phyloP scores from a whole-genome alignment of 2,797 vertebrate genomes.

The Vireo griseus region DNA sequence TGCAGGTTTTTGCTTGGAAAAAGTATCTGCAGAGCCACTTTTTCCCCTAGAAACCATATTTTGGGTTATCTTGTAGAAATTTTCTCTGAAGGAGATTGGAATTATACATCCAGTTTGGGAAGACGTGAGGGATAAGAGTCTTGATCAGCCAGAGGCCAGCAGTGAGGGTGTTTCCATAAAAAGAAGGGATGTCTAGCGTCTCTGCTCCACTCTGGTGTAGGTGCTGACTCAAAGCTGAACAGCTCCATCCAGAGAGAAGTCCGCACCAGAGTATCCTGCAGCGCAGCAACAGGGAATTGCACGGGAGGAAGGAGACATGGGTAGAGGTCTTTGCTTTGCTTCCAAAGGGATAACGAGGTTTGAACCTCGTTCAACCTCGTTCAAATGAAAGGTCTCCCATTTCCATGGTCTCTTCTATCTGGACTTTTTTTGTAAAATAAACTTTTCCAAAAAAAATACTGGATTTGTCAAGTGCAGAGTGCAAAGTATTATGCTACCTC shows the following conservation, averaged over 20 bases:
- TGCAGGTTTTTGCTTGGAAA: neutral
- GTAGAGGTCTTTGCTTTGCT: neutral
- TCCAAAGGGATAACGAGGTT: neutral
- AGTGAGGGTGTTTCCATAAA: neutral
- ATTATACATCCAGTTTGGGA: neutral
- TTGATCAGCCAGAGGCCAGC: neutral
- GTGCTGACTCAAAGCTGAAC: neutral
- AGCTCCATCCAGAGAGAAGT: constrained; percentile 46
- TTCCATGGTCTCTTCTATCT: neutral
- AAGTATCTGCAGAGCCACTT: neutral
- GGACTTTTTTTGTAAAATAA: neutral
- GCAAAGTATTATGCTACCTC: neutral
- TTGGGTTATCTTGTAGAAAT: neutral
- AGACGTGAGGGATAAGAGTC: neutral
- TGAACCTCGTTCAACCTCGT: too few relatives aligned
- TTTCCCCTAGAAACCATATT: neutral
- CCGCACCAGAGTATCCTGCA: neutral
- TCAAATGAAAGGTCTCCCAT: accelerated
- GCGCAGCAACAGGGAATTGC: neutral
- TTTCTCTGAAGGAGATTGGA: neutral
- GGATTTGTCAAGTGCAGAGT: neutral
- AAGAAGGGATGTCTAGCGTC: neutral
- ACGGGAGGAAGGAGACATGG: neutral
- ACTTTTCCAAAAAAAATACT: neutral
- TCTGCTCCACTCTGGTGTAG: neutral